phyloP scores from a whole-genome alignment of 2,113 vertebrate species.

The Petrocephalus microphthalmus region DNA sequence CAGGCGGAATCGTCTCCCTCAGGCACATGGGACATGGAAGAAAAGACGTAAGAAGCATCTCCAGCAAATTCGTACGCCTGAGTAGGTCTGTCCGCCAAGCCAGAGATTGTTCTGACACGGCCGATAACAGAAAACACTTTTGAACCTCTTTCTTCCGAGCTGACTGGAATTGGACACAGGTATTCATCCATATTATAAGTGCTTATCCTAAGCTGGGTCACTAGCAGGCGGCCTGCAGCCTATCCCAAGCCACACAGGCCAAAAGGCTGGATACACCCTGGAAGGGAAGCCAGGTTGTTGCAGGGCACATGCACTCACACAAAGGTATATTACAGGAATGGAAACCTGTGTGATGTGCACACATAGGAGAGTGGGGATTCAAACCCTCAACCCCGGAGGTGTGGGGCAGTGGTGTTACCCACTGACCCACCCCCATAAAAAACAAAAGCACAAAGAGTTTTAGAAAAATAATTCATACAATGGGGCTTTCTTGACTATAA shows the following conservation, averaged over 20 bases:
- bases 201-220: neutral
- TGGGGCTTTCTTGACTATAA: neutral
- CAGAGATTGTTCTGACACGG: neutral
- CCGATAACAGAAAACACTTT: neutral
- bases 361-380: neutral
- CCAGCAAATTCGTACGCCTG: neutral
- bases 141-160: neutral
- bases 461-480: neutral
- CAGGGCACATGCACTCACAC: neutral
- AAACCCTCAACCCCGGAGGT: neutral
- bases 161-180: neutral
- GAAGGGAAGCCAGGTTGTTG: neutral
- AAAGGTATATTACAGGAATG: neutral
- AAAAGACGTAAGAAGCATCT: neutral
- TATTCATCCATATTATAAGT: neutral
- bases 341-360: neutral
- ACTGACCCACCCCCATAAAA: neutral
- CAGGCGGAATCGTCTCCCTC: neutral
- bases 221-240: neutral
- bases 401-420: neutral
- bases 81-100: neutral
- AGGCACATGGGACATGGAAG: neutral
- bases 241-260: neutral
- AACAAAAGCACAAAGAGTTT: neutral
- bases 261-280: neutral